Percentiles rank a stretch among this genome's conserved stretches.
Conservation (phyloP, 2,797 vertebrate species). For the Euthynnus affinis region DNA sequence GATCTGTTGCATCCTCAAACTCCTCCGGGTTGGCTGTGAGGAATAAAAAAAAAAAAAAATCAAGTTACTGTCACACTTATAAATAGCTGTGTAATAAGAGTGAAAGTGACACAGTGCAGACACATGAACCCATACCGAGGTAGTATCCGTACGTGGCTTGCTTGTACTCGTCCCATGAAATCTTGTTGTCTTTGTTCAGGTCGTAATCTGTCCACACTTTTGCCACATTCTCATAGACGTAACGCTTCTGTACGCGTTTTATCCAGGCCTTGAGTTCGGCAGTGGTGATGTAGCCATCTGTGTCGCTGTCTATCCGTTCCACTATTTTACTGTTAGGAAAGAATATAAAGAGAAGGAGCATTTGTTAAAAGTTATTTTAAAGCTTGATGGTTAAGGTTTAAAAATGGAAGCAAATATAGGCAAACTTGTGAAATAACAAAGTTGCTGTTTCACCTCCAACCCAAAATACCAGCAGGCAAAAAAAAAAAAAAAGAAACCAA, state of each 20-base stretch:
- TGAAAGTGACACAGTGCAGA: not conserved
- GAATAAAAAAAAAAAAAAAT: constrained; percentile 2
- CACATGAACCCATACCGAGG: constrained; percentile 86
- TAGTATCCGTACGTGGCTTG: constrained; percentile 98
- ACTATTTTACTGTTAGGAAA: constrained; percentile 92
- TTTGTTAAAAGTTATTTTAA: not conserved
- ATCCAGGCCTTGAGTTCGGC: constrained; percentile 96
- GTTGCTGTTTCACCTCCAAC: not conserved
- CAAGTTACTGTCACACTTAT: not conserved
- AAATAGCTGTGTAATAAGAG: not conserved
- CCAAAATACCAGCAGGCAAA: not conserved
- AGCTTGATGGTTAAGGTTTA: not conserved
- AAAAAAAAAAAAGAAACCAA: not conserved
- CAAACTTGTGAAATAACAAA: not conserved
- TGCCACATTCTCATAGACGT: constrained; percentile 97
- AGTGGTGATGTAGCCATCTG: constrained; percentile 90
- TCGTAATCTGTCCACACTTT: constrained; percentile 98
- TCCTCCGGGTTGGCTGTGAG: constrained; percentile 92
- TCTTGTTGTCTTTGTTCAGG: constrained; percentile 94
- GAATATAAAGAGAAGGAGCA: not conserved
- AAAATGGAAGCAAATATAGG: not conserved
- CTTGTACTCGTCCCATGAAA: constrained; percentile 99
- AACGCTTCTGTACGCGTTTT: constrained; percentile 97
- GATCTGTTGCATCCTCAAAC: constrained; percentile 92
- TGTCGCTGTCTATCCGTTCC: constrained; percentile 91